Conservation (phyloP, 2,113 vertebrate genomes). For the Gila orcuttii region DNA sequence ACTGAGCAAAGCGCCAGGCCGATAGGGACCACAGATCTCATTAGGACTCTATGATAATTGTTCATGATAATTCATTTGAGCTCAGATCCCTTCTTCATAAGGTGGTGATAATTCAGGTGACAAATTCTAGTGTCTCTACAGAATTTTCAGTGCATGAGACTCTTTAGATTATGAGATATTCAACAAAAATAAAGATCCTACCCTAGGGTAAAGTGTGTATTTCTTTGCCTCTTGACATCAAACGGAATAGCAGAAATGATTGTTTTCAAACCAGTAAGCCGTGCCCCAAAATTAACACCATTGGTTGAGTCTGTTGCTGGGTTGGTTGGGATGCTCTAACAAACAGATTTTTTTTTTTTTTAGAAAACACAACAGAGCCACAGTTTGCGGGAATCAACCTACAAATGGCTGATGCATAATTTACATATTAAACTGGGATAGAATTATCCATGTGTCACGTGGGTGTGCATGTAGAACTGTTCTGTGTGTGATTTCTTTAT, state of each 20-base stretch:
- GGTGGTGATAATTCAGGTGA: slow-evolving; percentile 2
- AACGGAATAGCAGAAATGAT: neutral
- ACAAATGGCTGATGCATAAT: no score
- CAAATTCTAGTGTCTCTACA: slow-evolving; percentile 12
- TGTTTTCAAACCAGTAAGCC: neutral
- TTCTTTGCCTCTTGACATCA: neutral
- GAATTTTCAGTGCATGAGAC: neutral
- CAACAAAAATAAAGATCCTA: neutral
- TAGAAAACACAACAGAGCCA: neutral
- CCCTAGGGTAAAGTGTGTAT: neutral
- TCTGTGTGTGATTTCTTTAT: no score
- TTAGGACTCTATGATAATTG: slow-evolving; percentile 50
- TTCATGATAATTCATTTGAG: slow-evolving; percentile 58
- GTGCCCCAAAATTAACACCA: neutral
- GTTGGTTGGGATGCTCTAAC: neutral
- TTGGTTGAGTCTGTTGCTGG: neutral
- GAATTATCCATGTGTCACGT: neutral
- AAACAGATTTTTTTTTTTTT: neutral
- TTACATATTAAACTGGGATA: neutral
- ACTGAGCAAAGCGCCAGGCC: slow-evolving; percentile 38
- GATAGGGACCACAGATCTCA: slow-evolving; percentile 53
- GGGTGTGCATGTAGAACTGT: no score
- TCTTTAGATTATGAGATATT: neutral
- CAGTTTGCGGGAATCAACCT: no score
- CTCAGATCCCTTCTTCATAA: slow-evolving; percentile 1